Evolutionary conservation across 2,888 invertebrate species (phyloP), one percentile per base, ranked within the genome.

Genomic region (Habrosyne pyritoides): DNA sequence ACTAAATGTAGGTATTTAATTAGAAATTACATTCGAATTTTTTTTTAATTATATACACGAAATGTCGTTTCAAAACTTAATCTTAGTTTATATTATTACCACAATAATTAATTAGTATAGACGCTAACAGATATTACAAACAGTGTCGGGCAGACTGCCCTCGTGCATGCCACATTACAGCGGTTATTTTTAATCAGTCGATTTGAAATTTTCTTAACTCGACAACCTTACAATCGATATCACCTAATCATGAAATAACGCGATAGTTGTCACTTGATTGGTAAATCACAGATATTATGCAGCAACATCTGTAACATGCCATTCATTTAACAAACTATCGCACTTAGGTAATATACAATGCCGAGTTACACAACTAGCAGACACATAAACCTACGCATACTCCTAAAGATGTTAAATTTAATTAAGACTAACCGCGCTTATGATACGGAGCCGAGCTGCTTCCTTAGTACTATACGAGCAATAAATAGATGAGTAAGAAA

Each of bases 161-260:
- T 49, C 53, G 55, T 57, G 51, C 30, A 53, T 52, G 57, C 52
- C 42, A 61, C 48, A 33, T 62, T 63, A 60, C 65, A 59, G 64
- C 66, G 69, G 72, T 71, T 75, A 75, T 55, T 55, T 64, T 71
- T 78, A 77, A 74, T 80, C 79, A 80, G 80, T 80, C 80, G 75
- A 77, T 73, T 73, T 64, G 66, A 50, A 18, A n/a, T n/a, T 18
- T 42, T 57, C 69, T 70, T 71, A 73, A 66, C 70, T 71, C 67
- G 71, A 71, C 75, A 60, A 66, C 61, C 56, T 70, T 42, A 36
- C 71, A 66, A 30, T 21, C n/a, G 60, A 60, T 21, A 3, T 10
- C 49, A 50, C 22, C 10, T 50, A 26, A 14, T 26, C n/a, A 50
- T 26, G n/a, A 24, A 26, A n/a, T 14, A 28, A 50, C 21, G 26